Evolutionary conservation across 2,797 vertebrate species (phyloP), one percentile per base, ranked within the genome.

Genomic region (Anguilla obscura): DNA sequence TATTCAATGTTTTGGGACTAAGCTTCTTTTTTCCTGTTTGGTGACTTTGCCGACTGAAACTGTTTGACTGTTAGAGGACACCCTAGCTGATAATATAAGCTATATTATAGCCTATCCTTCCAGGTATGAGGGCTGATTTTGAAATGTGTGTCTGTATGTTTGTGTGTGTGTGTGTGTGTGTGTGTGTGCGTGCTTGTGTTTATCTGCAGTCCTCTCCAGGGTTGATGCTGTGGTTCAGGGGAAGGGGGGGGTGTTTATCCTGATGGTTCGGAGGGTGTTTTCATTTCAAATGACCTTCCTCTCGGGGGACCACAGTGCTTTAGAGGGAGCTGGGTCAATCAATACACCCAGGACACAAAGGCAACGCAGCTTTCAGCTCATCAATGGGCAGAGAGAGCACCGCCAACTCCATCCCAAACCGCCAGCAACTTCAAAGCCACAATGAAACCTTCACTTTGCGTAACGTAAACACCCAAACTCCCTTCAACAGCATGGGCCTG

Each of bases 131-230:
- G 14, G 56, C 14, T n/a, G 63, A 24, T 69, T 69, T 69, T 69
- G 14, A 58, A 58, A 58, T n/a, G 24, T n/a, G 69, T 74, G 27
- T 74, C 30, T 74, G 30, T 74, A 12, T 36, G 14, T 74, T 9
- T 74, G 27, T 74, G 30, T 74, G 69, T 74, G 69, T 74, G 71
- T 76, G 71, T 40, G 71, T 76, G 71, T 76, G 71, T 36, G 71
- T 74, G 7, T 74, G n/a, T 76, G 10, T 74, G 71, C n/a, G 71
- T 76, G 30, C n/a, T 14, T 2, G 71, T 40, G 27, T 36, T 40
- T 45, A 45, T 74, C 69, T 36, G 36, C 16, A 40, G 12, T 40
- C 7, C 1, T 33, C 79, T 10, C 45, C 5, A 50, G 21, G 79
- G 79, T 45, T 10, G 45, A 7, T 14, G 36, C 74, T 30, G 9